phyloP scores from a whole-genome alignment of 1,140 invertebrate species.

The Lanistes nyassanus region DNA sequence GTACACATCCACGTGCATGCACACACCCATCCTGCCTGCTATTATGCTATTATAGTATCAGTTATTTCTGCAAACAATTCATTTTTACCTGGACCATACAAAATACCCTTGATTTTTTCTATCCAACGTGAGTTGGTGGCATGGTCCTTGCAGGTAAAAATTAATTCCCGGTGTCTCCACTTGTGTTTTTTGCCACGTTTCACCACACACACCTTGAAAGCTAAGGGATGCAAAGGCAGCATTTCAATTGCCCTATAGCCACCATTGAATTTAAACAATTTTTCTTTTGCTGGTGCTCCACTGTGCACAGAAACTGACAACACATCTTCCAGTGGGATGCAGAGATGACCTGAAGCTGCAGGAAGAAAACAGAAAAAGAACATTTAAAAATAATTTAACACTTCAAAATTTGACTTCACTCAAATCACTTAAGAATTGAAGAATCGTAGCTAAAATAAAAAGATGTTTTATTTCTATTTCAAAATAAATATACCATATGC shows the following conservation, averaged over 20 bases:
- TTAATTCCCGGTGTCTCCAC: constrained; percentile 49
- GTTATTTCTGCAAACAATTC: background rate
- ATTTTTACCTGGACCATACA: constrained; percentile 43
- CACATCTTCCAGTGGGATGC: background rate
- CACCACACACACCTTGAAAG: constrained; percentile 45
- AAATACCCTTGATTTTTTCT: constrained; percentile 42
- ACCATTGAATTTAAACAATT: constrained; percentile 26
- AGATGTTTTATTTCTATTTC: no score
- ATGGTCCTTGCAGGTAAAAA: constrained; percentile 46
- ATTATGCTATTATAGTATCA: background rate
- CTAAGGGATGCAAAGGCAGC: constrained; percentile 32
- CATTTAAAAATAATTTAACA: background rate
- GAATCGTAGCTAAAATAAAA: no score
- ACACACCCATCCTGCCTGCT: no score
- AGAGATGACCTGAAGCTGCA: background rate
- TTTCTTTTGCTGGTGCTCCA: background rate
- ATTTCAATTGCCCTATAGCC: constrained; percentile 43
- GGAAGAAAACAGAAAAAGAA: background rate
- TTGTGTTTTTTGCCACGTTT: constrained; percentile 42
- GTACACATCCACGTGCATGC: background rate
- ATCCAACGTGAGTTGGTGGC: constrained; percentile 50
- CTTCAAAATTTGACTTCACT: no score
- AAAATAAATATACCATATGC: background rate
- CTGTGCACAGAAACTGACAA: background rate
- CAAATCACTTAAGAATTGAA: no score